These are phyloP conservation scores for Amphimallon solstitiale DNA, from an alignment of 2,888 invertebrate genomes.

Conservation along the genomic window DNA sequence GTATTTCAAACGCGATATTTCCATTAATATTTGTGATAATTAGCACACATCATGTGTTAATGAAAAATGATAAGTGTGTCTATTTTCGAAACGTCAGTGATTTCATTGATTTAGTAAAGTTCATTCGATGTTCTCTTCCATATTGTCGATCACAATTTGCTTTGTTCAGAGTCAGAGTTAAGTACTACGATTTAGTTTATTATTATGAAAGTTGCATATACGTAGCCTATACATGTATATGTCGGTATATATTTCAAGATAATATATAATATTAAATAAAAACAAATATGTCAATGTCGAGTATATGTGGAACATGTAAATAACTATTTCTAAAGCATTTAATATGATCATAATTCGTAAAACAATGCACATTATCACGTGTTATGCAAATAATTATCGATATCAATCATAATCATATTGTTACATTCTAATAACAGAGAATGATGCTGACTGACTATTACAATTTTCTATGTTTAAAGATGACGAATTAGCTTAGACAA, in stretches of 20 bases:
- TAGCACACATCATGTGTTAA: neutral
- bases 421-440: neutral
- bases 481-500: slow-evolving; percentile 3
- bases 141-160: slow-evolving; percentile 5
- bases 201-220: too few species aligned
- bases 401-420: slow-evolving; percentile 18
- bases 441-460: slow-evolving; percentile 4
- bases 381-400: slow-evolving; percentile 11
- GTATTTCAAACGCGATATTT: too few species aligned
- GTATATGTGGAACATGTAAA: neutral
- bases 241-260: neutral
- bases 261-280: slow-evolving; percentile 27
- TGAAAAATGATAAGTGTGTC: neutral
- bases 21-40: too few species aligned
- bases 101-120: neutral
- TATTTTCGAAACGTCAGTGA: neutral
- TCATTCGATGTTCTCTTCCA: slow-evolving; percentile 8
- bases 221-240: neutral
- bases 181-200: too few species aligned
- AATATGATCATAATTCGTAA: slow-evolving; percentile 9
- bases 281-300: slow-evolving; percentile 26
- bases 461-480: neutral
- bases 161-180: slow-evolving; percentile 3
- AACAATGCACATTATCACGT: slow-evolving; percentile 1
- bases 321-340: neutral